Percentiles rank a stretch among this genome's conserved stretches.
Conservation (phyloP, 2,888 invertebrate genomes). For the Anaspis maculata region DNA sequence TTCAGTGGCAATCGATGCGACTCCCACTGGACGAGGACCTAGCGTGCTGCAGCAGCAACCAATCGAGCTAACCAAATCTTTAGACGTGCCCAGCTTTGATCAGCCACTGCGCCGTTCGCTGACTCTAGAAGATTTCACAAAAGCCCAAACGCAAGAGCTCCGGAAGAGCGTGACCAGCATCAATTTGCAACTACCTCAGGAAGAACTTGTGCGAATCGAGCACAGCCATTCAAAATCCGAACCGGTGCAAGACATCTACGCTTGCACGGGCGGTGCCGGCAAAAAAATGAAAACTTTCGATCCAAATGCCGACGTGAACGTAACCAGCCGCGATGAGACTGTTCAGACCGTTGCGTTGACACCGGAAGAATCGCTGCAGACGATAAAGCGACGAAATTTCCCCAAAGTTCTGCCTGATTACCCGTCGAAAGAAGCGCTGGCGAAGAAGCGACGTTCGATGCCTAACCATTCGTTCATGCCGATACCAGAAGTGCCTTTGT, state of each 20-base stretch:
- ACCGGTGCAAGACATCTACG: slow-evolving; percentile 51
- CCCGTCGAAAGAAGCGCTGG: slow-evolving; percentile 39
- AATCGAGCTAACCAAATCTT: slow-evolving; percentile 63
- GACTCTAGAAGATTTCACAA: slow-evolving; percentile 41
- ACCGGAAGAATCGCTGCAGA: slow-evolving; percentile 62
- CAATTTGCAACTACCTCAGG: slow-evolving; percentile 29
- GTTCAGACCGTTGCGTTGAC: slow-evolving; percentile 43
- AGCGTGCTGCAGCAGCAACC: slow-evolving; percentile 69
- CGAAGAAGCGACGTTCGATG: slow-evolving; percentile 53
- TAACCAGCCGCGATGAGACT: slow-evolving; percentile 61
- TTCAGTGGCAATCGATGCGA: slow-evolving; percentile 71
- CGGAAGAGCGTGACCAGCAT: slow-evolving; percentile 34
- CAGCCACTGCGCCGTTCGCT: slow-evolving; percentile 41
- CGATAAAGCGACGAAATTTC: slow-evolving; percentile 69
- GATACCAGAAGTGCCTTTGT: slow-evolving; percentile 27
- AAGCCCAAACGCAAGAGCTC: slow-evolving; percentile 21
- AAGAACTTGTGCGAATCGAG: slow-evolving; percentile 44
- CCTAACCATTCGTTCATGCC: slow-evolving; percentile 42
- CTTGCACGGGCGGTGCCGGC: slow-evolving; percentile 16
- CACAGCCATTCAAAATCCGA: slow-evolving; percentile 62
- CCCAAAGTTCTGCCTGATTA: slow-evolving; percentile 82
- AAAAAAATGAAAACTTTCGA: slow-evolving; percentile 40
- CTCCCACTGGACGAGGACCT: slow-evolving; percentile 62
- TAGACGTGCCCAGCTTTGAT: slow-evolving; percentile 39
- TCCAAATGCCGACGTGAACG: slow-evolving; percentile 55